Base-by-base conservation (phyloP, 2,797 vertebrate species). In the Macropus fuliginosus region DNA sequence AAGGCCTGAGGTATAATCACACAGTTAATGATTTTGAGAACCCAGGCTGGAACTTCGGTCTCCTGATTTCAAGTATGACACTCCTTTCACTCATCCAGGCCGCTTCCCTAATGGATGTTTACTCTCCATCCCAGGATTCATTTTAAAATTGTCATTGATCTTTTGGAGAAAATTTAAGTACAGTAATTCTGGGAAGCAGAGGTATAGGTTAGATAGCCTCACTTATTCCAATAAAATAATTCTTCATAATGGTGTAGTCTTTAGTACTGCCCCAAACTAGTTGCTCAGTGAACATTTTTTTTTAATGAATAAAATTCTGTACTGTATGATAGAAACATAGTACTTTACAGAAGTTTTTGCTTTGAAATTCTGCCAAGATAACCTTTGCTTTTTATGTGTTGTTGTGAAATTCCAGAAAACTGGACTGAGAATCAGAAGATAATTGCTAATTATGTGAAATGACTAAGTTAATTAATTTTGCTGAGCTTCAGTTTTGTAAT, bases 311-410 rank as follows among this genome's bases (percentile, higher is more conserved):
- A 34, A 28, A 89, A 24, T 28, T 56, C 31, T 92, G 8, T 92
- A n/a, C 14, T 94, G 5, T 66, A 28, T 29, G 93, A 62, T 94
- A 87, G 57, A 66, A 34, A 31, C 54, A 94, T 4, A 91, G 50
- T 92, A 89, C 66, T 54, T 94, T 91, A 89, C 59, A 28, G 59
- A 59, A 93, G 94, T 91, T 91, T 92, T 96, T 89, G 34, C 52
- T 12, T 4, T 27, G 55, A 74, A 74, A 34, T 24, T 14, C 81
- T 93, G 24, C 59, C 92, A 96, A 28, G 34, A 66, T 5, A 90
- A 93, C 93, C 90, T 31, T 3, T 91, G 21, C 29, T 74, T 94
- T 92, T 93, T 54, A 5, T 18, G 5, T 40, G 5, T n/a, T 66
- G 59, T 74, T n/a, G 62, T 40, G 57, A 34, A 40, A 74, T 40